phyloP scores from a whole-genome alignment of 2,888 invertebrate genomes.

The Drosophila pseudotakahashii region DNA sequence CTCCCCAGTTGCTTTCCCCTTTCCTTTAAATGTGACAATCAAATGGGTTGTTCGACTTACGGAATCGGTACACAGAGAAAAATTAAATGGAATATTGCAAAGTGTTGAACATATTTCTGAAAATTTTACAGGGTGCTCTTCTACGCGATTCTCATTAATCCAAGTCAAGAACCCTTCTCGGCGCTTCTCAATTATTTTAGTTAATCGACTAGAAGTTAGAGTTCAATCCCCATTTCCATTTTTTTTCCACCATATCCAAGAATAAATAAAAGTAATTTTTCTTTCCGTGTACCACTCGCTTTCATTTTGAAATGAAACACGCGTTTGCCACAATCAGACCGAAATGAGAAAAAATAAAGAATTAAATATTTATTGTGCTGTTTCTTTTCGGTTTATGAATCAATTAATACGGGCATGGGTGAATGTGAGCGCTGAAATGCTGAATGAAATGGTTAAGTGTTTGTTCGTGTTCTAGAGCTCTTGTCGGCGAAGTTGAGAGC shows the following conservation, averaged over 20 bases:
- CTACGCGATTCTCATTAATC: constrained; percentile 7
- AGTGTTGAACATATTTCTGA: background rate
- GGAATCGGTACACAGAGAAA: background rate
- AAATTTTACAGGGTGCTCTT: constrained; percentile 2
- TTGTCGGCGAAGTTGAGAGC: constrained; percentile 40
- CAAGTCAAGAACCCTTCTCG: constrained; percentile 15
- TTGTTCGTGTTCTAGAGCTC: constrained; percentile 74
- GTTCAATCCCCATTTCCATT: too few species aligned
- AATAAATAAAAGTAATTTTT: background rate
- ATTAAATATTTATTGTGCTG: constrained; percentile 6
- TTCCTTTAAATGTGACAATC: constrained; percentile 46
- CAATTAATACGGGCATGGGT: constrained; percentile 66
- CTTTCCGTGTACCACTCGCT: constrained; percentile 21
- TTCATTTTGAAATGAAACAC: constrained; percentile 44
- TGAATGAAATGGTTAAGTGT: constrained; percentile 64
- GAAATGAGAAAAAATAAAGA: constrained; percentile 26
- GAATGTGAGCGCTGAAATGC: constrained; percentile 14
- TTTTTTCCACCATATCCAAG: too few species aligned
- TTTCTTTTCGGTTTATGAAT: constrained; percentile 59
- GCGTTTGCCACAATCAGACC: constrained; percentile 44
- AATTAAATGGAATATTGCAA: background rate
- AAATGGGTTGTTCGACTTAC: constrained; percentile 35
- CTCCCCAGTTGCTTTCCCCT: background rate
- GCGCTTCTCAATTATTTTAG: constrained; percentile 8
- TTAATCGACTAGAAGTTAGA: constrained; percentile 2